Evolutionary conservation across 2,888 invertebrate genomes (phyloP).

Genomic region (Eurois occulta): DNA sequence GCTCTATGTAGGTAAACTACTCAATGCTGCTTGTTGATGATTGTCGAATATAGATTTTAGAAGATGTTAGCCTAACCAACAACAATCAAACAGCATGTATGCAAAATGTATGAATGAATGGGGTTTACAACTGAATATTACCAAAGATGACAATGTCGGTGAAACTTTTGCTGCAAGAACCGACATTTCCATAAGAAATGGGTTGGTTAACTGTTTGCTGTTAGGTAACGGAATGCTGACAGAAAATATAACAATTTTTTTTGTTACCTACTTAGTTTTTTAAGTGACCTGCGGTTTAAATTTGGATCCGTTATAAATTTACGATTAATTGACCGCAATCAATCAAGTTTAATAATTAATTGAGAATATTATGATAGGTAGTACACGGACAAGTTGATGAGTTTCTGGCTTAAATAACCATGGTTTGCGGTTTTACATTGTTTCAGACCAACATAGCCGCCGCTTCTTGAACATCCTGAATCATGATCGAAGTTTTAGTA

Average conservation of each 20-base stretch:
- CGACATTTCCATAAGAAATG: conserved; percentile 60
- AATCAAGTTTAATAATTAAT: background rate
- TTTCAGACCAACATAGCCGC: background rate
- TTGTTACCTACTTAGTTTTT: conserved; percentile 26
- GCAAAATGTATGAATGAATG: background rate
- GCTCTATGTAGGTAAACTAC: background rate
- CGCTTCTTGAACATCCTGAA: background rate
- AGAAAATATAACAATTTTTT: conserved; percentile 20
- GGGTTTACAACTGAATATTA: conserved; percentile 5
- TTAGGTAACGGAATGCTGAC: conserved; percentile 34
- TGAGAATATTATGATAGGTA: background rate
- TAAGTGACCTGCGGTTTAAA: background rate
- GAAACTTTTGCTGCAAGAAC: conserved; percentile 55
- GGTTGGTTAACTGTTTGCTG: conserved; percentile 27
- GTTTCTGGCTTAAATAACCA: background rate
- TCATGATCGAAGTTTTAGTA: background rate
- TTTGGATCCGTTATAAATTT: conserved; percentile 26
- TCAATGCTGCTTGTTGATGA: background rate
- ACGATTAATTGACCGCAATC: conserved; percentile 7
- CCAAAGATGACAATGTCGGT: conserved; percentile 26
- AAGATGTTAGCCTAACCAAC: background rate
- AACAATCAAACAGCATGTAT: background rate
- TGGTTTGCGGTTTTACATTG: conserved; percentile 12
- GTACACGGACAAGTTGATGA: background rate
- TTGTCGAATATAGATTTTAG: background rate